These are phyloP conservation scores for Xestia sexstrigata DNA, from an alignment of 2,888 invertebrate species.

Conservation along the genomic window DNA sequence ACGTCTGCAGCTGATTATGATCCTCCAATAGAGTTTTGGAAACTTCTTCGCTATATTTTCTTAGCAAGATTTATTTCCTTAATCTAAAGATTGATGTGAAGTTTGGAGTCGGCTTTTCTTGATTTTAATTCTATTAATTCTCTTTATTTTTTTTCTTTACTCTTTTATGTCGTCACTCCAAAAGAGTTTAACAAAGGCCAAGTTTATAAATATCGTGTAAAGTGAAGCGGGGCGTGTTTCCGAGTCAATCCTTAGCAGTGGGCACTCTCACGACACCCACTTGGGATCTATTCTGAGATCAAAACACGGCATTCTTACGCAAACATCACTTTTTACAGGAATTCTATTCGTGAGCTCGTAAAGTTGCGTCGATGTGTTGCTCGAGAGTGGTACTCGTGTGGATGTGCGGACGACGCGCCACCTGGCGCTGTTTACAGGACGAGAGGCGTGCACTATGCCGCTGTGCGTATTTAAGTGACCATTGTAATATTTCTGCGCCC, in stretches of 20 bases:
- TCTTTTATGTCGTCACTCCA: not conserved
- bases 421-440: slow-evolving; percentile 40
- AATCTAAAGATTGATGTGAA: not conserved
- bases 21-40: not conserved
- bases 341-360: slow-evolving; percentile 62
- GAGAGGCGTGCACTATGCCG: not conserved
- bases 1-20: not conserved
- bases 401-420: slow-evolving; percentile 28
- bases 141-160: not conserved
- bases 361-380: slow-evolving; percentile 51
- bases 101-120: not conserved
- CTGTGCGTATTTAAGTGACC: slow-evolving; percentile 26
- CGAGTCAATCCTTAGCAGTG: not conserved
- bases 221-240: not conserved
- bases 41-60: slow-evolving; percentile 25
- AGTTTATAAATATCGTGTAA: not conserved
- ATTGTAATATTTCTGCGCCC: slow-evolving; percentile 48
- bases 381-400: slow-evolving; percentile 17
- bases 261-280: slow-evolving; percentile 24
- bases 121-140: slow-evolving; percentile 2
- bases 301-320: slow-evolving; percentile 54
- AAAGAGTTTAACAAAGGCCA: not conserved
- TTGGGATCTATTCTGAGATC: slow-evolving; percentile 41
- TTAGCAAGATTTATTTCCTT: slow-evolving; percentile 21
- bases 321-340: slow-evolving; percentile 60